Evolutionary conservation across 2,797 vertebrate genomes (phyloP), one percentile per base, ranked within the genome.

Genomic region (Pseudomugil gertrudae): DNA sequence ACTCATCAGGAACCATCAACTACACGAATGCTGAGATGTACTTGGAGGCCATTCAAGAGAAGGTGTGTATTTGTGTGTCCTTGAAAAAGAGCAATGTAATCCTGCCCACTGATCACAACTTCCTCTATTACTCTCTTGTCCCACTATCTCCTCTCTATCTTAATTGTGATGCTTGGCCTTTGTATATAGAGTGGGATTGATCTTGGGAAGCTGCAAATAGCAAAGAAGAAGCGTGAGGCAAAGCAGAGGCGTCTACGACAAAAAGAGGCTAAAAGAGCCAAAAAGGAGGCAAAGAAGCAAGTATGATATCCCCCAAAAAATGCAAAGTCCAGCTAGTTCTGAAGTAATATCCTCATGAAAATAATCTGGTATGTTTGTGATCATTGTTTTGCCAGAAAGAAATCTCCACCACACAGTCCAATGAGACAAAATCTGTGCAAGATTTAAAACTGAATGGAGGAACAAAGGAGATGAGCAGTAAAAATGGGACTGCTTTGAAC

Each of bases 1-100:
- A 90, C 29, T 97, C 96, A 33, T 96, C 96, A 0, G 84, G 92
- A 63, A 96, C 95, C 0, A 15, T 98, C 70, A 96, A 94, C 90
- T 98, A 96, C 71, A 95, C 96, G 79, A 98, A 98, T 0, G 95
- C 96, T 40, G 96, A 97, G 69, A 80, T 97, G 71, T 98, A 96
- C 0, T 74, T 93, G 9, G 95, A 96, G 0, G 89, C 94, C 0
- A 87, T 99, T 68, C 95, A 95, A 77, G 87, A 93, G 64, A 97
- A 94, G 95, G 97, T 98, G 72, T 62, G 87, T 79, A 53, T 40
- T 7, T 43, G 57, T 23, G 29, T 68, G 40, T 56, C 21, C 43
- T 47, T 47, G 29, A 38, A 40, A 58, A 40, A 58, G 33, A 43
- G 56, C 38, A 27, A 51, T 71, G 9, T 36, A 56, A 74, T 66